Percentiles rank a stretch among this genome's conserved stretches.
phyloP scores from a whole-genome alignment of 2,888 invertebrate species.

The Cantharis lateralis region DNA sequence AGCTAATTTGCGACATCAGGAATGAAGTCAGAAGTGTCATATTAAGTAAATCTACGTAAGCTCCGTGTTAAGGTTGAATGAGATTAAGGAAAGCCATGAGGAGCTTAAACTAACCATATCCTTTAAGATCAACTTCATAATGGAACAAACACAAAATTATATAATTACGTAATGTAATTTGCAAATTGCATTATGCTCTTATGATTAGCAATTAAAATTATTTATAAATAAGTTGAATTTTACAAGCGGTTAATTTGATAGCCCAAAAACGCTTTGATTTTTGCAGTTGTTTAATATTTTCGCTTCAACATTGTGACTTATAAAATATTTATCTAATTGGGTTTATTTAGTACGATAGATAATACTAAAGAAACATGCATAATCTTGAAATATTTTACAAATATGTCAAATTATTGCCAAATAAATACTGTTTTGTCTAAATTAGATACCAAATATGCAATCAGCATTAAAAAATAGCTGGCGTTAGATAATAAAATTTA shows the following conservation, averaged over 20 bases:
- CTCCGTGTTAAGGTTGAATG: background rate
- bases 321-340: background rate
- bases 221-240: background rate
- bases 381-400: background rate
- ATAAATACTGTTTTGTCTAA: background rate
- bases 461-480: no score
- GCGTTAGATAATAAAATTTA: background rate
- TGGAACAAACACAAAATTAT: background rate
- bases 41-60: background rate
- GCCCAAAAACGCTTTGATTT: background rate
- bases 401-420: background rate
- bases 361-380: background rate
- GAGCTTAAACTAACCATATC: background rate
- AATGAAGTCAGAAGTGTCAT: background rate
- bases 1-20: background rate
- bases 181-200: background rate
- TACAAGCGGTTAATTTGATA: background rate
- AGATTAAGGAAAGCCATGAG: background rate
- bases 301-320: background rate
- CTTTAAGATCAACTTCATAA: background rate
- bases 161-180: background rate
- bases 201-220: background rate
- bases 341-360: background rate
- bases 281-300: background rate
- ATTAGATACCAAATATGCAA: background rate